These are phyloP conservation scores for Bothrops jararaca DNA, from an alignment of 2,113 vertebrate genomes.

Conservation along the genomic window DNA sequence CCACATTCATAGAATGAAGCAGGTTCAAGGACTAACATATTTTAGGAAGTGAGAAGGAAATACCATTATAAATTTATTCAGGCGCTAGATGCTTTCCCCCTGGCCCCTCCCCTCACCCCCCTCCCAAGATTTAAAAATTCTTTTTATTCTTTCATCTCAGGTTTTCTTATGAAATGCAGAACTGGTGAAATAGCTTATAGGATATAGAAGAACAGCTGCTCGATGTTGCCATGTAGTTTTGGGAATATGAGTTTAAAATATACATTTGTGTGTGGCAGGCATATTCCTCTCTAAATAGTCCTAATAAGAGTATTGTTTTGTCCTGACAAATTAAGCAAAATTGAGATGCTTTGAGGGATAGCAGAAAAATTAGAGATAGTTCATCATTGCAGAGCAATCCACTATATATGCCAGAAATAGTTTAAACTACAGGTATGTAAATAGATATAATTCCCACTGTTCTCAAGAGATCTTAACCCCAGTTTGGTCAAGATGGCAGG, in stretches of 20 bases:
- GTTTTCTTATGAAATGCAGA: neutral
- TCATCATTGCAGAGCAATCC: neutral
- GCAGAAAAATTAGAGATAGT: neutral
- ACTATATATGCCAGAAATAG: neutral
- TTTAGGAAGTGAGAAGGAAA: conserved; percentile 63
- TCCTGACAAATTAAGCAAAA: neutral
- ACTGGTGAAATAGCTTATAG: neutral
- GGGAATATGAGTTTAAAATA: neutral
- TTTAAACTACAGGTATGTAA: neutral
- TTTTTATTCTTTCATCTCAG: conserved; percentile 12
- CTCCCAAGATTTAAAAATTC: neutral
- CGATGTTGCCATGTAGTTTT: neutral
- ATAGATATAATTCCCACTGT: neutral
- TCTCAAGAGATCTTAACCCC: neutral
- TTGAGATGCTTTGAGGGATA: neutral
- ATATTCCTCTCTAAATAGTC: neutral
- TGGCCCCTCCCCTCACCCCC: neutral
- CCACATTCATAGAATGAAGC: conserved; percentile 63
- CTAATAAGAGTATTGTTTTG: neutral
- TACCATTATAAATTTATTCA: conserved; percentile 40
- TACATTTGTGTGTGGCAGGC: neutral
- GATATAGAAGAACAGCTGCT: neutral
- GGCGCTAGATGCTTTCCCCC: conserved; percentile 3
- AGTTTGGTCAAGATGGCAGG: neutral
- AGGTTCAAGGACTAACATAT: conserved; percentile 64